Evolutionary conservation across 2,113 vertebrate genomes (phyloP), one percentile per base, ranked within the genome.

Genomic region (Calidris pygmaea): DNA sequence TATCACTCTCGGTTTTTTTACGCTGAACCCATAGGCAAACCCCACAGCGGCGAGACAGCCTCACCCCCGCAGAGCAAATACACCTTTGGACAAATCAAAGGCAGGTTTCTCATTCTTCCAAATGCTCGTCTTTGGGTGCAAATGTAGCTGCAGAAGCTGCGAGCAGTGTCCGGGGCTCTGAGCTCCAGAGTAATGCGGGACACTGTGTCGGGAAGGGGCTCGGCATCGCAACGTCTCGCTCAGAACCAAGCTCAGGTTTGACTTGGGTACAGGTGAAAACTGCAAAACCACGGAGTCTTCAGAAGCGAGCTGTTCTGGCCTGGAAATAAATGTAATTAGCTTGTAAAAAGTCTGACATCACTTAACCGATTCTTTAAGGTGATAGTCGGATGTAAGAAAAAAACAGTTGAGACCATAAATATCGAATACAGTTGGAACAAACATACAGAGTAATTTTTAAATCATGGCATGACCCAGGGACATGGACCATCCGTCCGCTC

Each of bases 71-170:
- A 29, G 15, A 30, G 76, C 76, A 66, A 84, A 94, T 7, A 4
- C 76, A 55, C 68, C 91, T 80, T 53, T 43, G 91, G 86, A 11
- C 67, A 16, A 18, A 12, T 1, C 50, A 3, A 7, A 24, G 43
- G 53, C 1, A 47, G 13, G 2, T 26, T 14, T 3, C 47, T 37
- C 6, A 0, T 12, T 26, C 45, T 13, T 9, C 10, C 22, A 17
- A 1, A 24, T 0, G 0, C 37, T 34, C 23, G 0, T 23, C 32
- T 22, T 7, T 10, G 0, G 8, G n/a, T 8, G 9, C 47, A 1
- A 14, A 41, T 0, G 12, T 0, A 11, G 29, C 9, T 8, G 0
- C 1, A 13, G 79, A 32, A 9, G 7, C 32, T 1, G 27, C 3
- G 1, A 5, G 85, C 13, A 7, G 56, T 4, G 22, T 59, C 58